These are phyloP conservation scores for Monochamus alternatus DNA, from an alignment of 2,888 invertebrate genomes.

Conservation along the genomic window DNA sequence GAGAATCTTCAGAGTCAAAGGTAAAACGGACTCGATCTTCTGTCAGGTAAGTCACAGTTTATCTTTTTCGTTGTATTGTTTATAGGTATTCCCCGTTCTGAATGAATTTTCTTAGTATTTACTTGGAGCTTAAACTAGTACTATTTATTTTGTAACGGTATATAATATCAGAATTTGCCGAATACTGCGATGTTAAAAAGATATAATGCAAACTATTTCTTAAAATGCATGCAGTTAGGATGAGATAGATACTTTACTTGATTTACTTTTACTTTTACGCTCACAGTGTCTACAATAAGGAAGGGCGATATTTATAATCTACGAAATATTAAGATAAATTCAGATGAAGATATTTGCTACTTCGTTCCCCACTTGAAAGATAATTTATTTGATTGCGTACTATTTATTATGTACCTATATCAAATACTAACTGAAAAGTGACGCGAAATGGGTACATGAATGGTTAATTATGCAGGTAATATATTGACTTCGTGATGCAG, in stretches of 20 bases:
- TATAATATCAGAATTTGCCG: slow-evolving; percentile 5
- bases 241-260: not conserved
- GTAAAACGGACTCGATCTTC: not conserved
- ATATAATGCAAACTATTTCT: not conserved
- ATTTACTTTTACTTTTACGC: not conserved
- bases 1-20: not conserved
- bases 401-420: too few relatives aligned
- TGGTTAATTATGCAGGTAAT: too few relatives aligned
- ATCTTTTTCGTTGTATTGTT: slow-evolving; percentile 8
- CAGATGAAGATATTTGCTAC: not conserved
- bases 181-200: not conserved
- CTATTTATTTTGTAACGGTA: slow-evolving; percentile 33
- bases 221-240: not conserved
- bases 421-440: too few relatives aligned
- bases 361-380: not conserved
- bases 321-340: too few relatives aligned
- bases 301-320: not conserved
- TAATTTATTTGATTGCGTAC: too few relatives aligned
- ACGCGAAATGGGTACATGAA: too few relatives aligned
- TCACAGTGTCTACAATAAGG: not conserved
- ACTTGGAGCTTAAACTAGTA: not conserved
- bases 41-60: slow-evolving; percentile 31
- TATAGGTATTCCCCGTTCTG: slow-evolving; percentile 1
- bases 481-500: not conserved
- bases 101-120: not conserved